Conservation (phyloP, 2,113 vertebrate genomes). For the Malurus cyaneus region DNA sequence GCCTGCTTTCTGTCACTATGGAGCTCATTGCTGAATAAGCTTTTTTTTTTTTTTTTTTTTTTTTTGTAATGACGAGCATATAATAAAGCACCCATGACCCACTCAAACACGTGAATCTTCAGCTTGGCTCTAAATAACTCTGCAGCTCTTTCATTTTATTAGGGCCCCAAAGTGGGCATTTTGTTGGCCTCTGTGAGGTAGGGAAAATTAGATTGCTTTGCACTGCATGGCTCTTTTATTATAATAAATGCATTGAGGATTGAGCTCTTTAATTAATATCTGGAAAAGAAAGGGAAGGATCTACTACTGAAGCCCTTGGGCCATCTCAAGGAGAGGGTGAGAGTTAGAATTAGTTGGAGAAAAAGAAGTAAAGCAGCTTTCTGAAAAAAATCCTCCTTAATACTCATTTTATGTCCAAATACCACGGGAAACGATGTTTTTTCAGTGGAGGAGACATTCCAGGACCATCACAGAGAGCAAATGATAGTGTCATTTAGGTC, state of each 20-base stretch:
- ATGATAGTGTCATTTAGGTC: neutral
- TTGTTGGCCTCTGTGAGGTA: neutral
- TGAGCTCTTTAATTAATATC: slow-evolving; percentile 54
- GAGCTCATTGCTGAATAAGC: neutral
- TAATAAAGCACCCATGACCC: neutral
- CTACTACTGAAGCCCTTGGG: neutral
- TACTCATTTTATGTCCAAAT: neutral
- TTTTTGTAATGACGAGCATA: neutral
- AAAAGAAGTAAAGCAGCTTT: neutral
- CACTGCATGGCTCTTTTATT: neutral
- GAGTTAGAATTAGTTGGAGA: neutral
- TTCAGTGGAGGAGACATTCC: neutral
- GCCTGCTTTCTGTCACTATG: neutral
- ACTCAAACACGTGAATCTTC: neutral
- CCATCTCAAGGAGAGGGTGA: slow-evolving; percentile 11
- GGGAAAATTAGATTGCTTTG: slow-evolving; percentile 33
- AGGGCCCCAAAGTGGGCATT: neutral
- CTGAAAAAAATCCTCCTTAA: neutral
- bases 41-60: neutral
- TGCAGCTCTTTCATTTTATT: slow-evolving; percentile 18
- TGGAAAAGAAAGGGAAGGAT: slow-evolving; percentile 13
- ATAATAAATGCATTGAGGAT: slow-evolving; percentile 30
- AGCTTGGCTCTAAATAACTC: neutral
- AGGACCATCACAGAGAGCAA: neutral
- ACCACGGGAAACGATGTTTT: neutral